Evolutionary conservation across 1,140 invertebrate species (phyloP).

Genomic region (Archivesica marissinica): DNA sequence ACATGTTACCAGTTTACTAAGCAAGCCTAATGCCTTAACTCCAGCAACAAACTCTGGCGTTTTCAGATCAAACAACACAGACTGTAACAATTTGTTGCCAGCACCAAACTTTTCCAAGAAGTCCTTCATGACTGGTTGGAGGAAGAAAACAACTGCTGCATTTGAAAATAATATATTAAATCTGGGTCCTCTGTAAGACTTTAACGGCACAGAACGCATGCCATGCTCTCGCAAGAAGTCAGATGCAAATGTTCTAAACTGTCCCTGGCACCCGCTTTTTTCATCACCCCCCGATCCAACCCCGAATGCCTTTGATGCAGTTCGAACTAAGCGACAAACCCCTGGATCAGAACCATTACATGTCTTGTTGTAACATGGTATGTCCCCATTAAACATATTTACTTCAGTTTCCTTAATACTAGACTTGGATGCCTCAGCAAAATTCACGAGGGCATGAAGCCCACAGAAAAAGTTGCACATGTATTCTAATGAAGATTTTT

Average conservation of each 20-base stretch:
- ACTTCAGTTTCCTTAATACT: neutral
- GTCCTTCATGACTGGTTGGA: conserved; percentile 2
- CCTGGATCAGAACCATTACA: conserved; percentile 22
- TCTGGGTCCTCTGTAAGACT: conserved; percentile 7
- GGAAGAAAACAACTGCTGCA: conserved; percentile 24
- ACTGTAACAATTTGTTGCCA: neutral
- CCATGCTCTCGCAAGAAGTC: neutral
- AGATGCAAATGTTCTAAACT: neutral
- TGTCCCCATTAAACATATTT: neutral
- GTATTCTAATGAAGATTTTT: neutral
- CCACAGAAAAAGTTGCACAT: conserved; percentile 2
- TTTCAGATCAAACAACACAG: neutral
- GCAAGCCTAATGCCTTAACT: neutral
- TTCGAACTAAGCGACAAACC: conserved; percentile 4
- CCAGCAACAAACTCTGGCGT: neutral
- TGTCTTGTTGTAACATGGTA: neutral
- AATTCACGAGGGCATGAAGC: neutral
- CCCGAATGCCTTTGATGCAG: conserved; percentile 39
- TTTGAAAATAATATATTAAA: conserved; percentile 46
- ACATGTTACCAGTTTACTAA: neutral
- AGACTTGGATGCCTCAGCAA: neutral
- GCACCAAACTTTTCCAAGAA: neutral
- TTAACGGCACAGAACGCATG: conserved; percentile 1
- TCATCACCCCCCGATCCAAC: conserved; percentile 44
- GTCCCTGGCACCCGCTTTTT: conserved; percentile 15